These are phyloP conservation scores for Alexandromys oeconomus DNA, from an alignment of 2,797 vertebrate genomes.

Conservation along the genomic window DNA sequence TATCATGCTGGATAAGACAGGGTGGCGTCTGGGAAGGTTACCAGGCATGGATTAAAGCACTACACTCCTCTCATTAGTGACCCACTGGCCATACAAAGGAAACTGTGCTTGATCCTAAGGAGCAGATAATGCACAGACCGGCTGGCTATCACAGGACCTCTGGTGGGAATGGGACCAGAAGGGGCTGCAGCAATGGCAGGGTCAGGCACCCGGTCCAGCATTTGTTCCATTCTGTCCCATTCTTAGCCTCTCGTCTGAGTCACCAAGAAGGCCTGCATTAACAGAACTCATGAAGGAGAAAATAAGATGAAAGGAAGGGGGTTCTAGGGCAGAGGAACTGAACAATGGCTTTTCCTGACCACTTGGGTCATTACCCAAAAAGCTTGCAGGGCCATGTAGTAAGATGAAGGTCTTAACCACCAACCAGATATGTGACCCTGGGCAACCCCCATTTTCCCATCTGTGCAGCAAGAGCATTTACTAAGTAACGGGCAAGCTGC, in stretches of 20 bases:
- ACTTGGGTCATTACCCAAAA: not conserved
- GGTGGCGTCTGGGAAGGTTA: not conserved
- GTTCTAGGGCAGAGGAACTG: not conserved
- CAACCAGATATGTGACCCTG: slow-evolving; percentile 22
- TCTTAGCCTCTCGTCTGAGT: not conserved
- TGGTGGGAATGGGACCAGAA: not conserved
- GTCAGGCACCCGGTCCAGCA: not conserved
- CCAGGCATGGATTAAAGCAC: not conserved
- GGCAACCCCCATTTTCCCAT: slow-evolving; percentile 41
- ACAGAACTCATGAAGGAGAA: not conserved
- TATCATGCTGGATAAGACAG: no score
- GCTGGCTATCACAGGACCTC: not conserved
- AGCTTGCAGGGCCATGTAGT: not conserved
- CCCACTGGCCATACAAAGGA: not conserved
- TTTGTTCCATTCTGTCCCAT: not conserved
- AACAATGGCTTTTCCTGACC: not conserved
- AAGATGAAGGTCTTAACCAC: slow-evolving; percentile 14
- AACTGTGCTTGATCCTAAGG: not conserved
- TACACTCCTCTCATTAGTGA: not conserved
- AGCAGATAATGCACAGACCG: fast-evolving
- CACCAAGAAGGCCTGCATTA: not conserved
- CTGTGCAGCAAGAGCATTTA: slow-evolving; percentile 25
- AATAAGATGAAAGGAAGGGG: not conserved
- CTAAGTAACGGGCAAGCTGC: not conserved
- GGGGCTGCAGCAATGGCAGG: not conserved